Conservation (phyloP, 1,140 invertebrate species). For the Batillaria attramentaria region DNA sequence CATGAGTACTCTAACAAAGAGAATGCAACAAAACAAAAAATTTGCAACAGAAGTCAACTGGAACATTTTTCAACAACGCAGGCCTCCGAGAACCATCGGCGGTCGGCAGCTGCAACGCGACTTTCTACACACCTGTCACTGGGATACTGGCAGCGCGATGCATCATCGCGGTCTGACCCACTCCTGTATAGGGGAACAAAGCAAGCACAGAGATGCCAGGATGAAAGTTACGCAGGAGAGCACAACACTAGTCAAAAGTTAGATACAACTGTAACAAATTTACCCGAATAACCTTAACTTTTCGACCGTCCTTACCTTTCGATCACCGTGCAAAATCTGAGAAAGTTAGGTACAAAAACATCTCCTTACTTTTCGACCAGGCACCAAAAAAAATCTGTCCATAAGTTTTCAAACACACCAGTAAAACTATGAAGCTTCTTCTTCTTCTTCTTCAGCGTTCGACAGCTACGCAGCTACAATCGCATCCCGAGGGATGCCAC, state of each 20-base stretch:
- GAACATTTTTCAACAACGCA: neutral
- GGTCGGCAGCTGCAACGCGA: no score
- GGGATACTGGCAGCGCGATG: constrained; percentile 31
- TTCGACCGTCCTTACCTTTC: neutral
- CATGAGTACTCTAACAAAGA: neutral
- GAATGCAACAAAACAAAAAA: neutral
- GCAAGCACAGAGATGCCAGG: no score
- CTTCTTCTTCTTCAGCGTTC: no score
- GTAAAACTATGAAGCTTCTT: no score
- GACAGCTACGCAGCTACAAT: no score
- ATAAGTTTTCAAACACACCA: no score
- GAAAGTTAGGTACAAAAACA: no score
- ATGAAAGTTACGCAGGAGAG: no score
- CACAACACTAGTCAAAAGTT: neutral
- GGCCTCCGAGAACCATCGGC: neutral
- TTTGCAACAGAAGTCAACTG: neutral
- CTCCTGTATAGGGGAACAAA: neutral
- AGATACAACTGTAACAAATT: no score
- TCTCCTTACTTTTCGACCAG: no score
- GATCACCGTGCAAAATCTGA: no score
- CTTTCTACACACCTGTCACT: constrained; percentile 25
- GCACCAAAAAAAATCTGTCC: neutral
- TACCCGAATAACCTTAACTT: neutral
- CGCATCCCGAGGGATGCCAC: no score
- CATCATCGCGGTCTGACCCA: constrained; percentile 7